Base-by-base conservation (phyloP, 2,113 vertebrate genomes). In the Diglossa brunneiventris region DNA sequence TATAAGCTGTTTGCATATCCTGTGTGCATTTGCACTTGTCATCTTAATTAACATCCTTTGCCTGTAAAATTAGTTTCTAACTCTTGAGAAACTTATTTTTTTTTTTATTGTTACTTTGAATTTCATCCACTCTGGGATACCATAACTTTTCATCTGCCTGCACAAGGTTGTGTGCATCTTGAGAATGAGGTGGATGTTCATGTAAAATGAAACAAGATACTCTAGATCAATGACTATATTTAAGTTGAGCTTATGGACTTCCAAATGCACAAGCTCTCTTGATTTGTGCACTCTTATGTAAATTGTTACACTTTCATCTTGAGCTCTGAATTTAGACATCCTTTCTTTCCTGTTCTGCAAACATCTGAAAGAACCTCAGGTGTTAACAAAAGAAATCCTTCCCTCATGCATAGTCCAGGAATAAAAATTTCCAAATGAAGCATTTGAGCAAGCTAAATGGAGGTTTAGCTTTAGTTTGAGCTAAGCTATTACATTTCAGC, bases 281-380 rank as follows among this genome's bases (percentile, higher is more conserved):
- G 44, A 72, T 96, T 85, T 96, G 35, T 92, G 81, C 70, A 47
- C 87, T 94, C 49, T 30, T 55, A 33, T 3, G 22, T 79, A 49
- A 94, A 91, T 41, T 62, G 13, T 92, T 94, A 49, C 55, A 49
- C 39, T 91, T 94, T 35, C 49, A 56, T 75, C 72, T 52, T 80
- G 19, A 92, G 55, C 67, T 73, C 58, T 53, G 70, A 91, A 76
- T 87, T 87, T 68, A 83, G 3, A 4, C 67, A 53, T 89, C 67
- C 20, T 87, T 90, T 88, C 30, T 88, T 94, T 81, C 39, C 52
- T 87, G 41, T 81, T 94, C 66, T 89, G 41, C 70, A 85, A 83
- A 66, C 74, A 76, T 82, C 84, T 92, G 70, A 91, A 94, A 89
- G 63, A 88, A 66, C 16, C 19, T 95, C 77, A 76, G 70, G 81